Evolutionary conservation across 1,140 invertebrate species (phyloP).

Genomic region (Carposina sasakii): DNA sequence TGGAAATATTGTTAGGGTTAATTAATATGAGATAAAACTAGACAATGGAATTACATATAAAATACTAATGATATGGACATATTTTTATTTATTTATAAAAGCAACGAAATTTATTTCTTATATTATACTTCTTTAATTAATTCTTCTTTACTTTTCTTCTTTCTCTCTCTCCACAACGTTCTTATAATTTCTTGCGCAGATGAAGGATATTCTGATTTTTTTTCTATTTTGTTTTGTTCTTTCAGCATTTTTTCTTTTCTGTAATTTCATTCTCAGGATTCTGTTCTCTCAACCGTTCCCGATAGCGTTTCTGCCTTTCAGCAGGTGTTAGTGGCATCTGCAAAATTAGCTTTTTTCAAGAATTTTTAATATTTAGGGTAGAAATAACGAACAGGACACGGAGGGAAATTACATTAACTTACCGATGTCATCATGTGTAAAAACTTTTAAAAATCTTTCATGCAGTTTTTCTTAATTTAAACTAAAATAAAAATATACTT

Average conservation of each 20-base stretch:
- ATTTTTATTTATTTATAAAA: not conserved
- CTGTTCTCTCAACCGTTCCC: not conserved
- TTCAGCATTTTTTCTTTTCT: not conserved
- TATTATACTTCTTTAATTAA: not conserved
- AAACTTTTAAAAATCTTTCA: too few species aligned
- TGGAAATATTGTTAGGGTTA: not conserved
- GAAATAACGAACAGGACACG: too few species aligned
- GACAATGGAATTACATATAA: not conserved
- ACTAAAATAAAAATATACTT: too few species aligned
- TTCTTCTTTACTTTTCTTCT: not conserved
- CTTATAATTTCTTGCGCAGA: not conserved
- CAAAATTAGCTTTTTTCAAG: too few species aligned
- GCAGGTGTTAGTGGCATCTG: not conserved
- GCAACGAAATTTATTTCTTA: not conserved
- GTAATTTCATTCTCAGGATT: not conserved
- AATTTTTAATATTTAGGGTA: too few species aligned
- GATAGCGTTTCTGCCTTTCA: not conserved
- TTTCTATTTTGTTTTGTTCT: not conserved
- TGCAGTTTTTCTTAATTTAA: too few species aligned
- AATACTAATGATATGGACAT: not conserved
- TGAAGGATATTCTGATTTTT: not conserved
- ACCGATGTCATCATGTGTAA: too few species aligned
- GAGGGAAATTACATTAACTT: too few species aligned
- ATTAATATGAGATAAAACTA: not conserved
- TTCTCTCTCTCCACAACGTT: not conserved